Evolutionary conservation across 2,888 invertebrate genomes (phyloP).

Genomic region (Pilophorus perplexus): DNA sequence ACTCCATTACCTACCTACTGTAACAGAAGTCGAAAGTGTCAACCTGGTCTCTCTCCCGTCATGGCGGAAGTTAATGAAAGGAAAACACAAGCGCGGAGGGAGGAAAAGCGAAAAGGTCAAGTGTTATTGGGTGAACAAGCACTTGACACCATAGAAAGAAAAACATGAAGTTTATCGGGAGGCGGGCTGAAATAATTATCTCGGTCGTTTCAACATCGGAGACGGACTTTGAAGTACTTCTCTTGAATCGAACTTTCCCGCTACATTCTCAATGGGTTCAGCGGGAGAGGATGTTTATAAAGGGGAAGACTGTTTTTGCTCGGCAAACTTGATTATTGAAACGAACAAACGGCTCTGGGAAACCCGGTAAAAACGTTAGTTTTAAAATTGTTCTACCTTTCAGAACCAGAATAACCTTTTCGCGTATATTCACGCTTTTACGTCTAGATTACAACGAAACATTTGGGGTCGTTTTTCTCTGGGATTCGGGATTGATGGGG

Average conservation of each 20-base stretch:
- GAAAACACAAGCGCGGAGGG: conserved; percentile 7
- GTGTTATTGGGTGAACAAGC: conserved; percentile 16
- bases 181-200: not conserved
- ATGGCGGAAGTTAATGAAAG: conserved; percentile 12
- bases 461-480: too few relatives aligned
- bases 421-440: too few relatives aligned
- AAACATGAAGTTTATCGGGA: not conserved
- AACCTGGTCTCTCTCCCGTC: not conserved
- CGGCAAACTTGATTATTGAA: too few relatives aligned
- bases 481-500: too few relatives aligned
- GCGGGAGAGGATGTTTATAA: not conserved
- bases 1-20: too few relatives aligned
- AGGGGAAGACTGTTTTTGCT: not conserved
- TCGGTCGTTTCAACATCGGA: not conserved
- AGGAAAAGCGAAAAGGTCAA: conserved; percentile 7
- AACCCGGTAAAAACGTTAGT: too few relatives aligned
- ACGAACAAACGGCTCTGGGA: too few relatives aligned
- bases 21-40: too few relatives aligned
- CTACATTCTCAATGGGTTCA: not conserved
- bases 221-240: not conserved
- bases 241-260: not conserved
- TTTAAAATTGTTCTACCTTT: too few relatives aligned
- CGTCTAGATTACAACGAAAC: too few relatives aligned
- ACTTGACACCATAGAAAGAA: not conserved
- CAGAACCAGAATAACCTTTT: too few relatives aligned